Evolutionary conservation across 2,797 vertebrate genomes (phyloP).

Genomic region (Manis crassicaudata): DNA sequence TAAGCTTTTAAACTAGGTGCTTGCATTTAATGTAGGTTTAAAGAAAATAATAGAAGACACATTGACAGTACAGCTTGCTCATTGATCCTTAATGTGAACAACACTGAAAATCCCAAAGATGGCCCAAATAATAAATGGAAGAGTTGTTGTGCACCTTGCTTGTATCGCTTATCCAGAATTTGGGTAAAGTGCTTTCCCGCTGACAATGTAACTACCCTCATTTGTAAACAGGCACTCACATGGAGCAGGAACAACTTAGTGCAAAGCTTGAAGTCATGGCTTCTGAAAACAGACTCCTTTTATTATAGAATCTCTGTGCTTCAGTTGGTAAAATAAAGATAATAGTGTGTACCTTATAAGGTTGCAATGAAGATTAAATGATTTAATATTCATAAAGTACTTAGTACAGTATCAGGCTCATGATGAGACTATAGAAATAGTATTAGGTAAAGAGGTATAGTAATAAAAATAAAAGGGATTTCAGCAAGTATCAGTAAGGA

Average conservation of each 20-base stretch:
- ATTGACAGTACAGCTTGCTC: background rate
- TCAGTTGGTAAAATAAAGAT: background rate
- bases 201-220: background rate
- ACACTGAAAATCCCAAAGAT: background rate
- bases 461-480: background rate
- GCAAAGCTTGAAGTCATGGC: background rate
- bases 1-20: background rate
- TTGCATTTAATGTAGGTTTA: background rate
- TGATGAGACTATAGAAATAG: background rate
- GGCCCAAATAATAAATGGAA: background rate
- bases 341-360: background rate
- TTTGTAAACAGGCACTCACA: background rate
- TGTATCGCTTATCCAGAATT: background rate
- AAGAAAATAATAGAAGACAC: background rate
- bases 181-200: background rate
- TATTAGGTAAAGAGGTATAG: background rate
- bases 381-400: slow-evolving; percentile 24
- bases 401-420: background rate
- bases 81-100: background rate
- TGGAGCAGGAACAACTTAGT: background rate
- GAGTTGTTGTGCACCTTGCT: background rate
- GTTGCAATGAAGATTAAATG: background rate
- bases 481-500: background rate
- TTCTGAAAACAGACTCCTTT: background rate
- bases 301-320: background rate